Conservation (phyloP, 2,113 vertebrate species). For the Equus przewalskii region DNA sequence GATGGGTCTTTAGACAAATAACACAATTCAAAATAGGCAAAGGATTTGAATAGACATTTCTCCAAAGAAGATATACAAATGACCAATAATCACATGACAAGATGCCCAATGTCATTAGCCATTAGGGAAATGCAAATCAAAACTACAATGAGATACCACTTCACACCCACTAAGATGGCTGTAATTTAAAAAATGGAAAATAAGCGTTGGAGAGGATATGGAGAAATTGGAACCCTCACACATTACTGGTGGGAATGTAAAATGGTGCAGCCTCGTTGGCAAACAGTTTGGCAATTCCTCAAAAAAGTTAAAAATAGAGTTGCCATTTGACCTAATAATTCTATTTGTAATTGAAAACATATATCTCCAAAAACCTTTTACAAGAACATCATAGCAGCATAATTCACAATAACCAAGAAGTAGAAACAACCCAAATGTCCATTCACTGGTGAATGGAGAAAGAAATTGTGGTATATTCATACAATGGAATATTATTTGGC, state of each 20-base stretch:
- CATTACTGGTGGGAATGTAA: neutral
- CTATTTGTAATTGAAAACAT: neutral
- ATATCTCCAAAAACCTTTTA: neutral
- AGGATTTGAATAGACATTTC: slow-evolving; percentile 11
- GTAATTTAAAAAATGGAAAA: neutral
- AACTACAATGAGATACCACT: neutral
- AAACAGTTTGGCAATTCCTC: neutral
- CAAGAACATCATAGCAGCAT: neutral
- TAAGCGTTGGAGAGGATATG: neutral
- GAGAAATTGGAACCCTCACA: neutral
- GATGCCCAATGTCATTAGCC: slow-evolving; percentile 18
- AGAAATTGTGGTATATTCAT: neutral
- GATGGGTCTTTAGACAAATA: neutral
- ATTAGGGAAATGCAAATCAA: slow-evolving; percentile 16
- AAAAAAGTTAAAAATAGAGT: slow-evolving; percentile 45
- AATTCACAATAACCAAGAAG: neutral
- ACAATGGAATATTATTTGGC: neutral
- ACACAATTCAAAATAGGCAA: slow-evolving; percentile 37
- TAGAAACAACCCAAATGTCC: neutral
- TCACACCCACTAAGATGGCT: neutral
- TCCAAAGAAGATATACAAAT: slow-evolving; percentile 43
- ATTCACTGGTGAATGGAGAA: neutral
- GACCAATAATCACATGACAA: neutral
- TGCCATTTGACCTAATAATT: neutral
- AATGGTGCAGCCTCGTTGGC: neutral